Conservation (phyloP, 2,113 vertebrate species). For the Nyctereutes procyonoides region DNA sequence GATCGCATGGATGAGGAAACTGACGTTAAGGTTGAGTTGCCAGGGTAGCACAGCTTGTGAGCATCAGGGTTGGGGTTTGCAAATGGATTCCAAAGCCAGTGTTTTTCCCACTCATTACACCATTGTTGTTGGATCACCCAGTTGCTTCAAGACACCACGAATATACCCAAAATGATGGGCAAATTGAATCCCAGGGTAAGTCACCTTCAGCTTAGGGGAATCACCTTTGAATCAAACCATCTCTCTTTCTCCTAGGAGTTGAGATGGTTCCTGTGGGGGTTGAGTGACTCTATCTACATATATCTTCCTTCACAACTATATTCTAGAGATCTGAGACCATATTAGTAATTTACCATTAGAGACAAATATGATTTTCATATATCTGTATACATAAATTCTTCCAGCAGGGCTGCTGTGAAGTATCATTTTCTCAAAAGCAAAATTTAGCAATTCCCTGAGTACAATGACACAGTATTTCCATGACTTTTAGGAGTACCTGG, state of each 20-base stretch:
- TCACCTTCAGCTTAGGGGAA: neutral
- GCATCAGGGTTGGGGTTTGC: neutral
- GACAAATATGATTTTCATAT: slow-evolving; percentile 5
- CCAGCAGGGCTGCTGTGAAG: slow-evolving; percentile 39
- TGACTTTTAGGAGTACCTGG: slow-evolving; percentile 41
- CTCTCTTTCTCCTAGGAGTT: neutral
- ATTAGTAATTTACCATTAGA: neutral
- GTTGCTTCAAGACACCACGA: neutral
- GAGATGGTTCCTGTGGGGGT: neutral
- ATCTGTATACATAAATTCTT: slow-evolving; percentile 56
- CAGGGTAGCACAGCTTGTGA: neutral
- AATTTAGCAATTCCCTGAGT: slow-evolving; percentile 68
- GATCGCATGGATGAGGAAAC: rapidly evolving
- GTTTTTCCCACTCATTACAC: neutral
- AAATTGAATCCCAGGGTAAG: neutral
- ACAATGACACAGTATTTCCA: slow-evolving; percentile 65
- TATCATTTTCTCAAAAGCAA: slow-evolving; percentile 62
- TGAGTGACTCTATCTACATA: neutral
- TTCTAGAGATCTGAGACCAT: neutral
- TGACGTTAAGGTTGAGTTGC: neutral
- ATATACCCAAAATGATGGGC: neutral
- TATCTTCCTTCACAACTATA: neutral
- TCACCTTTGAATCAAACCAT: neutral
- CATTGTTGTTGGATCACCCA: neutral
- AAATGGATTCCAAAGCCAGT: neutral